phyloP scores from a whole-genome alignment of 2,797 vertebrate species.

The Antrozous pallidus region DNA sequence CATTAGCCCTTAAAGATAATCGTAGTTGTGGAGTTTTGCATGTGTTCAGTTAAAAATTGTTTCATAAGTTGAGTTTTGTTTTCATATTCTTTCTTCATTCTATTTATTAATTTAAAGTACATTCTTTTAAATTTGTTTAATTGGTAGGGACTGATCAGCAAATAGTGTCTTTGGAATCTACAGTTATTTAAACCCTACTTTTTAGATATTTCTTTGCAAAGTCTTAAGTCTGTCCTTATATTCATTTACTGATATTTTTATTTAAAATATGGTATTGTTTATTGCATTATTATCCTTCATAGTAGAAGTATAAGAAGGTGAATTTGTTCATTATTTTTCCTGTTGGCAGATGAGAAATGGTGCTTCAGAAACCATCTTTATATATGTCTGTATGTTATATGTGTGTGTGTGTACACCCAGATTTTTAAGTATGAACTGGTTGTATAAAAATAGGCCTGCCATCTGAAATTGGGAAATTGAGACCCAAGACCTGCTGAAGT shows the following conservation, averaged over 20 bases:
- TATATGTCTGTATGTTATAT: neutral
- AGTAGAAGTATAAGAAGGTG: conserved; percentile 41
- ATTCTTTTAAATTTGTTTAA: conserved; percentile 41
- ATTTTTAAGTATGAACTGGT: conserved; percentile 41
- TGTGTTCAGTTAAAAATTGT: neutral
- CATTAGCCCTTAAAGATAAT: conserved; percentile 21
- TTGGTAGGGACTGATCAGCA: conserved; percentile 35
- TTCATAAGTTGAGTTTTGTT: conserved; percentile 5
- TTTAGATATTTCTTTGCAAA: conserved; percentile 57
- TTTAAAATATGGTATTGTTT: conserved; percentile 57
- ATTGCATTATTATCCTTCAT: conserved; percentile 53
- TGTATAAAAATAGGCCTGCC: conserved; percentile 11
- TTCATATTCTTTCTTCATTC: conserved; percentile 41
- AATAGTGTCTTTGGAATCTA: conserved; percentile 47
- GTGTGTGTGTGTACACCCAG: neutral
- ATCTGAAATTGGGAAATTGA: conserved; percentile 58
- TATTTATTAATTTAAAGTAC: conserved; percentile 54
- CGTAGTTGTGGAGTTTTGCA: neutral
- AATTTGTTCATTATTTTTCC: conserved; percentile 66
- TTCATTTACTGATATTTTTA: conserved; percentile 68
- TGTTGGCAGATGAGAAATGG: conserved; percentile 66
- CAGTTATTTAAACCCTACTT: conserved; percentile 44
- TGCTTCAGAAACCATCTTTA: conserved; percentile 58
- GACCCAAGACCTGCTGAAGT: conserved; percentile 16
- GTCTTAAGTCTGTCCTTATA: conserved; percentile 52